Conservation (phyloP, 2,888 invertebrate species). For the Leptura quadrifasciata region DNA sequence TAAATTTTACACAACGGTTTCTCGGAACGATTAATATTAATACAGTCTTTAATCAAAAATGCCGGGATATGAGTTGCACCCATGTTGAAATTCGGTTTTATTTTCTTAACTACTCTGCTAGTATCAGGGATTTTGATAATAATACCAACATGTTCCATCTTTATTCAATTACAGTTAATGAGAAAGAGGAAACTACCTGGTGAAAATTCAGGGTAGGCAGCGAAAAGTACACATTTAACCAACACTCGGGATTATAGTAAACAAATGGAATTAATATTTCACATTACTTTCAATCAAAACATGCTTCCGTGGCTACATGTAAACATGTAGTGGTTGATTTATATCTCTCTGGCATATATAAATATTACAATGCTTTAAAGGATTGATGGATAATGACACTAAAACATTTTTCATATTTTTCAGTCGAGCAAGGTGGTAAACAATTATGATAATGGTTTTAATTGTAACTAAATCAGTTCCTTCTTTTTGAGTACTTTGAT, state of each 20-base stretch:
- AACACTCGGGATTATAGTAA: not conserved
- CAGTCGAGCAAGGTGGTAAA: not conserved
- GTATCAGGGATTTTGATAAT: too few relatives aligned
- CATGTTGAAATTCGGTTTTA: too few relatives aligned
- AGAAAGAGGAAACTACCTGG: too few relatives aligned
- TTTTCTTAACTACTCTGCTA: too few relatives aligned
- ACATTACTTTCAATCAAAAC: constrained; percentile 9
- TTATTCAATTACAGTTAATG: too few relatives aligned
- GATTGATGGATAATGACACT: constrained; percentile 9
- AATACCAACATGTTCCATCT: too few relatives aligned
- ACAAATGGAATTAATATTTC: constrained; percentile 5
- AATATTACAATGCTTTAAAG: not conserved
- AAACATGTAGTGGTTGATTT: constrained; percentile 13
- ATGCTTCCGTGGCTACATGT: not conserved
- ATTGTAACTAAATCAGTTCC: not conserved
- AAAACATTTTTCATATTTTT: constrained; percentile 8
- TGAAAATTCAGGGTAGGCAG: not conserved
- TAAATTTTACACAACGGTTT: too few relatives aligned
- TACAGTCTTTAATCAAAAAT: too few relatives aligned
- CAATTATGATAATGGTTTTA: not conserved
- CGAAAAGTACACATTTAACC: not conserved
- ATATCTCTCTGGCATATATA: constrained; percentile 18
- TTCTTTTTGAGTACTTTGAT: not conserved
- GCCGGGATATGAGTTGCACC: too few relatives aligned
- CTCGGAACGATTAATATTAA: too few relatives aligned